A percentile compares a stretch with the other conserved stretches of the same genome.
phyloP scores from a whole-genome alignment of 2,888 invertebrate genomes.

The Dynastes grantii region DNA sequence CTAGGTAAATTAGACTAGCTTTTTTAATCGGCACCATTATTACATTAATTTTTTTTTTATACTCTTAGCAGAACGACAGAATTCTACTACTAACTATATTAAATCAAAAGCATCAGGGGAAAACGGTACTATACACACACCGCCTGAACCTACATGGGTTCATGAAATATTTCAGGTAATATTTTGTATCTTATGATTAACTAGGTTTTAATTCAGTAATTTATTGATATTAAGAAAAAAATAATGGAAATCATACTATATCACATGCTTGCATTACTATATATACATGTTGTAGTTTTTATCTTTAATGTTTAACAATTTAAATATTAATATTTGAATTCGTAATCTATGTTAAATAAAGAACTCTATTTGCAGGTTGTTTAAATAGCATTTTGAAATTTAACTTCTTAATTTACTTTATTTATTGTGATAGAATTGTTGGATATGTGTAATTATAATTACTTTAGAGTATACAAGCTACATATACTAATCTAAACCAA shows the following conservation, averaged over 20 bases:
- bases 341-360: conserved; percentile 4
- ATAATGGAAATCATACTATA: neutral
- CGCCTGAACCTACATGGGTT: conserved; percentile 96
- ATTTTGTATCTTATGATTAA: neutral
- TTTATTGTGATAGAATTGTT: neutral
- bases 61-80: conserved; percentile 82
- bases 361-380: neutral
- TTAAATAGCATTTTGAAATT: neutral
- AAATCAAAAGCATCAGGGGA: conserved; percentile 75
- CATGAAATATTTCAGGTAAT: conserved; percentile 96
- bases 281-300: neutral
- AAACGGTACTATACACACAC: conserved; percentile 71
- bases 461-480: neutral
- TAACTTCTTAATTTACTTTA: neutral
- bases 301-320: conserved; percentile 10
- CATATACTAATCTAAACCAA: conserved; percentile 1
- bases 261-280: neutral
- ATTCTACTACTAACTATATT: conserved; percentile 72
- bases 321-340: conserved; percentile 14
- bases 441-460: neutral
- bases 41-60: neutral
- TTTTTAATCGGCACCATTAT: neutral
- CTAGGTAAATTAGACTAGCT: conserved; percentile 78
- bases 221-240: too few species aligned
- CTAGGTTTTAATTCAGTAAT: neutral